Evolutionary conservation across 2,797 vertebrate species (phyloP).

Genomic region (Alauda arvensis): DNA sequence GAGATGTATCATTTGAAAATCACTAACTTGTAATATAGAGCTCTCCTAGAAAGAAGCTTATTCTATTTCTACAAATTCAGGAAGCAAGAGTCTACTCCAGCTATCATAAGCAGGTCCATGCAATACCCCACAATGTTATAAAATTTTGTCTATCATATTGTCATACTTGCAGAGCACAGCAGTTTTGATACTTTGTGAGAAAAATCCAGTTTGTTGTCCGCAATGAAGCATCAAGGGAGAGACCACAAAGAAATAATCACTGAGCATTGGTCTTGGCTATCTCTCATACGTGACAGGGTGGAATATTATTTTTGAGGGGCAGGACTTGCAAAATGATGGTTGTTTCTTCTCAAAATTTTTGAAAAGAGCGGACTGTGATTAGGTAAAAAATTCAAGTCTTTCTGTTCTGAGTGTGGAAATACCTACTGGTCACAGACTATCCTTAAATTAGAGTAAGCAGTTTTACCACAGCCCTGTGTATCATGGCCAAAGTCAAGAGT

Average conservation of each 20-base stretch:
- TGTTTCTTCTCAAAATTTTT: background rate
- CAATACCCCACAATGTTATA: background rate
- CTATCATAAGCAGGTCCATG: background rate
- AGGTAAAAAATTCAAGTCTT: background rate
- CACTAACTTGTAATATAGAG: background rate
- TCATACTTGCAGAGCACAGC: background rate
- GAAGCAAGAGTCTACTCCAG: background rate
- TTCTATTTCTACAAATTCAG: background rate
- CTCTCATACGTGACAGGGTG: fast-evolving
- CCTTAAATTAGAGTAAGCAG: background rate
- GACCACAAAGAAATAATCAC: background rate
- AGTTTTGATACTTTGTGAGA: background rate
- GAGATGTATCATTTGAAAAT: background rate
- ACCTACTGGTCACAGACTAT: background rate
- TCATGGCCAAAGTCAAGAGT: background rate
- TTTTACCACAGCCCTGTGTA: background rate
- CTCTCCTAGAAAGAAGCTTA: background rate
- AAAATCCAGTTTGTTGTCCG: background rate
- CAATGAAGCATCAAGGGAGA: background rate
- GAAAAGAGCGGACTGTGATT: background rate
- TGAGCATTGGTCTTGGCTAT: background rate
- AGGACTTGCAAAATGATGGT: background rate
- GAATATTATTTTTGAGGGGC: background rate
- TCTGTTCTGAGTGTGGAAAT: background rate
- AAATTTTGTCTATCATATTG: background rate